Evolutionary conservation across 1,140 invertebrate species (phyloP).

Genomic region (Drosophila prosaltans): DNA sequence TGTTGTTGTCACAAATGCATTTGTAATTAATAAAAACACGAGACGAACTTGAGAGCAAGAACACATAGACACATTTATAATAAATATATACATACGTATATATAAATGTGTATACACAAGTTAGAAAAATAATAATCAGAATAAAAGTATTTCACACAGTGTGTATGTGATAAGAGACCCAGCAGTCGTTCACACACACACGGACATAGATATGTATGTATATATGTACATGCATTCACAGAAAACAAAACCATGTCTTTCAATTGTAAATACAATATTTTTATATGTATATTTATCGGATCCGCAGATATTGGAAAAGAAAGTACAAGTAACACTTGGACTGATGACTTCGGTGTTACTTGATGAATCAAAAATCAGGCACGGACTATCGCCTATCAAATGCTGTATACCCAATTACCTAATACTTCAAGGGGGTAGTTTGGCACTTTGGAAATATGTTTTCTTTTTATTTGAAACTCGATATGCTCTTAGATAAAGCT

Average conservation of each 20-base stretch:
- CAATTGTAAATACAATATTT: not conserved
- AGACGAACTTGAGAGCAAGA: slow-evolving; percentile 39
- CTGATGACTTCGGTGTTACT: too few species aligned
- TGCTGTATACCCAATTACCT: too few species aligned
- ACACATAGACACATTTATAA: not conserved
- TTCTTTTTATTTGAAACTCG: too few species aligned
- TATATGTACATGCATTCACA: too few species aligned
- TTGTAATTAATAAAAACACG: slow-evolving; percentile 48
- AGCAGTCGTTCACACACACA: not conserved
- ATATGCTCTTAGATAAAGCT: too few species aligned
- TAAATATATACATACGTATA: not conserved
- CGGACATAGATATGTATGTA: not conserved
- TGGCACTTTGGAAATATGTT: too few species aligned
- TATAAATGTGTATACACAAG: slow-evolving; percentile 5
- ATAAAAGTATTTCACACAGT: not conserved
- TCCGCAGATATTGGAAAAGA: too few species aligned
- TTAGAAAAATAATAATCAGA: slow-evolving; percentile 38
- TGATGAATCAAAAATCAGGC: too few species aligned
- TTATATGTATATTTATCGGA: not conserved
- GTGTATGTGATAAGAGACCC: not conserved
- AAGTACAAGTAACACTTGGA: too few species aligned
- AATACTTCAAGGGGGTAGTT: not conserved
- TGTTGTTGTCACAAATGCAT: slow-evolving; percentile 42
- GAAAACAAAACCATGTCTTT: not conserved
- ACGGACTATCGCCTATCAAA: too few species aligned